Evolutionary conservation across 2,113 vertebrate genomes (phyloP), one percentile per base, ranked within the genome.

Genomic region (Xiphophorus couchianus): DNA sequence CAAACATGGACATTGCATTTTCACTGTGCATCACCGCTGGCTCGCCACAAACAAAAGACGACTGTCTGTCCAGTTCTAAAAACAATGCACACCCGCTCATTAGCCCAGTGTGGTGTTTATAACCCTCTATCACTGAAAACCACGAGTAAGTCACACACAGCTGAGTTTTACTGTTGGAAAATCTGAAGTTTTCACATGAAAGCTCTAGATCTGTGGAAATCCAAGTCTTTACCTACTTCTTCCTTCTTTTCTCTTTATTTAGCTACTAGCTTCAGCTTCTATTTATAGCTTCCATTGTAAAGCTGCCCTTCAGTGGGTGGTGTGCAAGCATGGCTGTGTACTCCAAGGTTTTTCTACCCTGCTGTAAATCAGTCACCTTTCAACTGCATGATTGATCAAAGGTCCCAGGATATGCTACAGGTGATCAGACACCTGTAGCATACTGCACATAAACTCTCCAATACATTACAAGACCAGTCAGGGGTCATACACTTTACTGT

Each of bases 281-380:
- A 87, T 88, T 86, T 84, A 71, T 84, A 84, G 81, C 29, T 2
- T 39, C 85, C 28, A 72, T 82, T 87, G 83, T 84, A 27, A 81
- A 37, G 58, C 64, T 76, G 68, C 44, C 63, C 76, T 79, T 1
- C 29, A 69, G 77, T 86, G 80, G 84, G 76, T 72, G 74, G 81
- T 64, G 78, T 76, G 75, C 27, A 65, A 71, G 15, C 33, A 0
- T 44, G 63, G 78, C 25, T 68, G 35, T 65, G 37, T 62, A 74
- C 58, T 63, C 14, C 39, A 74, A 76, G 62, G 60, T 66, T 77
- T 66, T 76, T 60, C 63, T 76, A 3, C 1, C 62, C 65, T 28
- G 63, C 79, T 87, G 90, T 93, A 85, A 93, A 93, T 93, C 80
- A 91, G 90, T 92, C 87, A 92, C 86, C 62, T 77, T 79, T 69